These are phyloP conservation scores for Rousettus leschenaultii DNA, from an alignment of 2,113 vertebrate genomes.

Conservation along the genomic window DNA sequence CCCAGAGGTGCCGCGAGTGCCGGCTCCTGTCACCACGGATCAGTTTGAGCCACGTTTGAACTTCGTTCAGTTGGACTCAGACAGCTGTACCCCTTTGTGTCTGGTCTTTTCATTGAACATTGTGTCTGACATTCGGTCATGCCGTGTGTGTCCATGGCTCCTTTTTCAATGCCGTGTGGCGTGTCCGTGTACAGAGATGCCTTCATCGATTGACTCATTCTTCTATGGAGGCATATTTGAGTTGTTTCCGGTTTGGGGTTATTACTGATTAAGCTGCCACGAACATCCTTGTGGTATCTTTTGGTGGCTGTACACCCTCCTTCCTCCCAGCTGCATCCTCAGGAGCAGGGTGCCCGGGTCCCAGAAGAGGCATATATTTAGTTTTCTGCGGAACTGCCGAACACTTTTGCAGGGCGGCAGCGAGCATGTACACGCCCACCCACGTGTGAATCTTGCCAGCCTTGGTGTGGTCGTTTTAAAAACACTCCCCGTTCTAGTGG, in stretches of 20 bases:
- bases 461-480: not conserved
- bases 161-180: not conserved
- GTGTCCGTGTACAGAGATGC: accelerated
- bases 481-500: not conserved
- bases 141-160: accelerated
- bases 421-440: not conserved
- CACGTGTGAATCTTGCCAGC: not conserved
- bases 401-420: not conserved
- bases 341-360: not conserved
- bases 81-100: not conserved
- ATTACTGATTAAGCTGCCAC: not conserved
- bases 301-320: not conserved
- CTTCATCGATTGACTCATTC: accelerated
- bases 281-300: not conserved
- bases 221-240: accelerated
- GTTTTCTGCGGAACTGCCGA: not conserved
- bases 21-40: accelerated
- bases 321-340: not conserved
- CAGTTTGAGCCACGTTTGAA: not conserved
- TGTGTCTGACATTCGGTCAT: accelerated
- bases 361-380: not conserved
- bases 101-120: accelerated
- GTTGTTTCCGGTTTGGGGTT: not conserved
- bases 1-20: not conserved
- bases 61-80: not conserved